These are phyloP conservation scores for Nezara viridula DNA, from an alignment of 2,888 invertebrate species.

Conservation along the genomic window DNA sequence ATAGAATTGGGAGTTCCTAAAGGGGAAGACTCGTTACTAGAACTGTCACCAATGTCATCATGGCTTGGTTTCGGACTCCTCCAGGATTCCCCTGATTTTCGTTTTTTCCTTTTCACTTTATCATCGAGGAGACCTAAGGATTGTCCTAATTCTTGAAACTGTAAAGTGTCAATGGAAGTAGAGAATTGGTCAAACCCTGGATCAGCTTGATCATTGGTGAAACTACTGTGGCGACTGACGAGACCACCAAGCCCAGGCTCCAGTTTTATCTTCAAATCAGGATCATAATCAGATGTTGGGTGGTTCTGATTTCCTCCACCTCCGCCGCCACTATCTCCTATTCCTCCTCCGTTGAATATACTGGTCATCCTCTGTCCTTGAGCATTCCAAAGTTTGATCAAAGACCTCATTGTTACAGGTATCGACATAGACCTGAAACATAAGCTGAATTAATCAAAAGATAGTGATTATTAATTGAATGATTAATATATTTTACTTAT, in stretches of 20 bases:
- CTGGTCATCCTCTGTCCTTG: conserved; percentile 71
- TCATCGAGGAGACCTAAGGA: conserved; percentile 35
- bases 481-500: background rate
- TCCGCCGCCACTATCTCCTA: conserved; percentile 66
- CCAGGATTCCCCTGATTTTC: conserved; percentile 61
- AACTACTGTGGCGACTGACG: conserved; percentile 35
- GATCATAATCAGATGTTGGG: conserved; percentile 65
- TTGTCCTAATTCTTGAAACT: conserved; percentile 56
- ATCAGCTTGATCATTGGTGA: conserved; percentile 49
- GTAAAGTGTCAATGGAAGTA: conserved; percentile 56
- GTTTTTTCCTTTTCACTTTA: conserved; percentile 63
- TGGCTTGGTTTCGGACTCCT: conserved; percentile 62
- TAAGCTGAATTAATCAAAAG: conserved; percentile 53
- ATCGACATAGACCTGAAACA: conserved; percentile 83
- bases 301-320: conserved; percentile 64
- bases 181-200: conserved; percentile 63
- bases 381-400: conserved; percentile 89
- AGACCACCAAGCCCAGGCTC: conserved; percentile 68
- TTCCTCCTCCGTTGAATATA: conserved; percentile 69
- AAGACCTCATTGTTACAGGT: conserved; percentile 88
- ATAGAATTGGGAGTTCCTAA: conserved; percentile 64
- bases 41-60: conserved; percentile 61
- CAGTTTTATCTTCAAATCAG: conserved; percentile 69
- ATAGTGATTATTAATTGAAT: conserved; percentile 46
- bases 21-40: conserved; percentile 63